Evolutionary conservation across 1,140 invertebrate genomes (phyloP).

Genomic region (Vollenhovia emeryi): DNA sequence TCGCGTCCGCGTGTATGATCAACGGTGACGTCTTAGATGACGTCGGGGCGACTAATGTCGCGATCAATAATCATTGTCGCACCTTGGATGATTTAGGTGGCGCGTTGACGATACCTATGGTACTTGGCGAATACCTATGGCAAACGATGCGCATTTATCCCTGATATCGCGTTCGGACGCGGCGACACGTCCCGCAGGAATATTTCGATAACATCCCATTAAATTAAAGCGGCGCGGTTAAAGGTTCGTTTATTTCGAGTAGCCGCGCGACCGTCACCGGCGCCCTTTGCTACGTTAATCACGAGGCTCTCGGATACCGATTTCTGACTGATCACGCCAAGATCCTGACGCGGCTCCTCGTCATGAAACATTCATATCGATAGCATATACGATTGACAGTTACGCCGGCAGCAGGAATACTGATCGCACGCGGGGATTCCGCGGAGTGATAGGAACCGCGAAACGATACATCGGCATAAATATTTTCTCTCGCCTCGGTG

Average conservation of each 20-base stretch:
- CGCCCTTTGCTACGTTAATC: conserved; percentile 19
- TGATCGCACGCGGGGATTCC: conserved; percentile 6
- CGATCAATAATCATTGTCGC: conserved; percentile 34
- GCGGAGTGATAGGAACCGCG: conserved; percentile 11
- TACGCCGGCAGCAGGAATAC: conserved; percentile 16
- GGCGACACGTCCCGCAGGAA: not conserved
- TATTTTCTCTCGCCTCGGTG: conserved; percentile 21
- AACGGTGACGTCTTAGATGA: conserved; percentile 35
- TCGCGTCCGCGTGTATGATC: not conserved
- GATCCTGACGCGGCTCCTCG: not conserved
- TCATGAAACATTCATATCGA: conserved; percentile 34
- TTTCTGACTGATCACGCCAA: not conserved
- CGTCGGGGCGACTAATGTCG: conserved; percentile 10
- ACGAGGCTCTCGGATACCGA: not conserved
- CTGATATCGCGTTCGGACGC: conserved; percentile 4
- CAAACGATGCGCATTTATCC: not conserved
- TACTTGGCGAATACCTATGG: conserved; percentile 5
- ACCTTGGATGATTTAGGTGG: conserved; percentile 27
- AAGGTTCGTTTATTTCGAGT: not conserved
- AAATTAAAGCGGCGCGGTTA: not conserved
- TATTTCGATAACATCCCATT: not conserved
- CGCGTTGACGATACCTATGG: not conserved
- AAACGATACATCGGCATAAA: conserved; percentile 54
- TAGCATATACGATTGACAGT: conserved; percentile 18
- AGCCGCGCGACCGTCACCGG: not conserved